These are phyloP conservation scores for Lytechinus variegatus DNA, from an alignment of 35 echinoderm and acorn worm species.

Conservation along the genomic window DNA sequence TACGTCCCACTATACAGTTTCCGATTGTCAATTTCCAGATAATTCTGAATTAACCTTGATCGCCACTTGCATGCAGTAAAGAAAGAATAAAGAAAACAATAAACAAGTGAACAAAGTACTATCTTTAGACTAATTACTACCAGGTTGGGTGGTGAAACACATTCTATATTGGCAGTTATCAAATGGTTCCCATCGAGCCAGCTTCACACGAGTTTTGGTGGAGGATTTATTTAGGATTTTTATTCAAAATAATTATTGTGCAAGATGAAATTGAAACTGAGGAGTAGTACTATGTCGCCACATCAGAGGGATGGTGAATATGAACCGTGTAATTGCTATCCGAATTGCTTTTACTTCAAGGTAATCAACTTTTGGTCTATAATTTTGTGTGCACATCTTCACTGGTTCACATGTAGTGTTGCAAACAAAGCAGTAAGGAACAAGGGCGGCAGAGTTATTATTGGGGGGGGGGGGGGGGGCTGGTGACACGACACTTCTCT, in stretches of 20 bases:
- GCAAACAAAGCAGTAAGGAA: no score
- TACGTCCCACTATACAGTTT: background rate
- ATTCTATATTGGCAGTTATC: background rate
- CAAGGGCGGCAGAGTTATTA: no score
- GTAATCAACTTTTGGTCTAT: background rate
- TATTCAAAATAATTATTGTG: background rate
- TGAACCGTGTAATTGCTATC: background rate
- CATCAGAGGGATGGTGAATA: background rate
- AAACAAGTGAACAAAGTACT: background rate
- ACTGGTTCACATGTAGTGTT: no score
- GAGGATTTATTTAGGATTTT: background rate
- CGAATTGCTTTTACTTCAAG: slow-evolving; percentile 2
- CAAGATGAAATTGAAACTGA: no score
- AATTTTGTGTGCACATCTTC: background rate
- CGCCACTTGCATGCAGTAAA: background rate
- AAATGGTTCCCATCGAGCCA: background rate
- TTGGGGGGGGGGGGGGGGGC: no score
- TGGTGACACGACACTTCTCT: no score
- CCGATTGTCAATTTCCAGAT: background rate
- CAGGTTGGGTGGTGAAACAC: background rate
- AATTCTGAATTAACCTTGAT: slow-evolving; percentile 3
- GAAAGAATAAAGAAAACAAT: background rate
- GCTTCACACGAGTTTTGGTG: background rate
- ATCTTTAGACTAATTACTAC: background rate
- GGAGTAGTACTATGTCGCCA: background rate